These are phyloP conservation scores for Corbicula japonica DNA, from an alignment of 2,888 invertebrate genomes.

Conservation along the genomic window DNA sequence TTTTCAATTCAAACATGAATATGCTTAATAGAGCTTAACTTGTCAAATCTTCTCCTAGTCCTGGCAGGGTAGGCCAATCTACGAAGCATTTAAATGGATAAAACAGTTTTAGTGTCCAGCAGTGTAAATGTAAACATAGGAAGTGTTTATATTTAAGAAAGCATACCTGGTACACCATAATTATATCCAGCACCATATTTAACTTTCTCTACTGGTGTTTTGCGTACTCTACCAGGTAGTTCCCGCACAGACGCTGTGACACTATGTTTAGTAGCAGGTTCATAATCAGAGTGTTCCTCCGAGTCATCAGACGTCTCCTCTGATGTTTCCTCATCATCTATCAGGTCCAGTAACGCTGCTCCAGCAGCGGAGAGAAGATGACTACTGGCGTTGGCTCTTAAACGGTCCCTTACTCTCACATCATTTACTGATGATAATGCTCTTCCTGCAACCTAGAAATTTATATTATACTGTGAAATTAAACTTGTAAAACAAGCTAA, in stretches of 20 bases:
- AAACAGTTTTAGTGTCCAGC: background rate
- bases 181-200: slow-evolving; percentile 82
- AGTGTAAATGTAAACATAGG: background rate
- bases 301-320: slow-evolving; percentile 56
- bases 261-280: slow-evolving; percentile 74
- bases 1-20: too few relatives aligned
- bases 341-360: slow-evolving; percentile 60
- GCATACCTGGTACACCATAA: slow-evolving; percentile 83
- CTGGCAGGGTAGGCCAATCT: too few relatives aligned
- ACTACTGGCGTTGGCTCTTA: slow-evolving; percentile 56
- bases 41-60: too few relatives aligned
- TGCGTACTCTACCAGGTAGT: slow-evolving; percentile 56
- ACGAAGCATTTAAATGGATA: too few relatives aligned
- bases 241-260: slow-evolving; percentile 62
- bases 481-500: too few relatives aligned
- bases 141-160: background rate
- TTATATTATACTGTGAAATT: too few relatives aligned
- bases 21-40: too few relatives aligned
- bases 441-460: slow-evolving; percentile 49
- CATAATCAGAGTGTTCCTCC: slow-evolving; percentile 71
- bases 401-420: slow-evolving; percentile 66
- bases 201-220: slow-evolving; percentile 75
- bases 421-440: slow-evolving; percentile 62
- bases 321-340: slow-evolving; percentile 62
- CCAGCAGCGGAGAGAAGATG: slow-evolving; percentile 60